These are phyloP conservation scores for Olivierus martensii DNA, from an alignment of 1,140 invertebrate genomes.

Conservation along the genomic window DNA sequence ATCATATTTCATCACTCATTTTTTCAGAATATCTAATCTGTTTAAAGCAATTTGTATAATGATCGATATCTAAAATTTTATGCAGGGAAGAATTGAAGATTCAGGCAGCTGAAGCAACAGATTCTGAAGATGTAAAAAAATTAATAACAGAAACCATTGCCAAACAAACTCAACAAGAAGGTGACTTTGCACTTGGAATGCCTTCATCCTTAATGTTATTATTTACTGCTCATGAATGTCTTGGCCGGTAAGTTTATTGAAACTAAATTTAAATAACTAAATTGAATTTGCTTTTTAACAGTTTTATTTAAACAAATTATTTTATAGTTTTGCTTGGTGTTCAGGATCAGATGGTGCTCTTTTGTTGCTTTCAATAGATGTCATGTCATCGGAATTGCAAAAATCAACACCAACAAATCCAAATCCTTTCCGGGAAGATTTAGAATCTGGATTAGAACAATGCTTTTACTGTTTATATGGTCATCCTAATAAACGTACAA, in stretches of 20 bases:
- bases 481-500: constrained; percentile 62
- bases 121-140: no score
- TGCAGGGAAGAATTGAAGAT: neutral
- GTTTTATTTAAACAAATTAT: neutral
- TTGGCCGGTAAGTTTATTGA: constrained; percentile 42
- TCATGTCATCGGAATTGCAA: constrained; percentile 46
- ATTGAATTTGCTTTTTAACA: neutral
- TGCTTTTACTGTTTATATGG: constrained; percentile 77
- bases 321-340: constrained; percentile 42
- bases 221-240: constrained; percentile 68
- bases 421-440: constrained; percentile 28
- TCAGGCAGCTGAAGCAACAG: no score
- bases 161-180: constrained; percentile 28
- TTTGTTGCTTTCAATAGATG: constrained; percentile 57
- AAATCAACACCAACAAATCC: constrained; percentile 8
- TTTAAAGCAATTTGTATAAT: neutral
- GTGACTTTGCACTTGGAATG: constrained; percentile 15
- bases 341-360: constrained; percentile 56
- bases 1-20: no score
- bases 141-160: no score
- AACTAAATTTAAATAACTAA: neutral
- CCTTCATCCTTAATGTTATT: constrained; percentile 62
- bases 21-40: no score
- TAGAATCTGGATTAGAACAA: constrained; percentile 66
- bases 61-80: neutral